These are phyloP conservation scores for Margarornis squamiger DNA, from an alignment of 2,797 vertebrate species.

Conservation along the genomic window DNA sequence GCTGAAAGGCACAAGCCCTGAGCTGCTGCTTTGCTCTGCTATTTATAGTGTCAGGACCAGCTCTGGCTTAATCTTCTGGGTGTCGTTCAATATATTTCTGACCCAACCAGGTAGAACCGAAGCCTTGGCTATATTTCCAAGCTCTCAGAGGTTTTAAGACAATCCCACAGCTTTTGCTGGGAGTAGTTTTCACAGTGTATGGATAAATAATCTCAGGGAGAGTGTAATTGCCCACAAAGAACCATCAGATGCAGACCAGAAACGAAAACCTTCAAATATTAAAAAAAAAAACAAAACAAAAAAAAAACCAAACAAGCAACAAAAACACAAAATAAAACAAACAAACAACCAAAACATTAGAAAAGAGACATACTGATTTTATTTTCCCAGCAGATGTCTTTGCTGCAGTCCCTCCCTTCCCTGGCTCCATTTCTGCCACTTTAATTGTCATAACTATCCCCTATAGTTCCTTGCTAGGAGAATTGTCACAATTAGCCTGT, in stretches of 20 bases:
- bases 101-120: constrained; percentile 24
- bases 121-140: not conserved
- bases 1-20: constrained; percentile 13
- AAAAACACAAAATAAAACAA: not conserved
- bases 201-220: constrained; percentile 20
- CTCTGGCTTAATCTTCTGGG: constrained; percentile 34
- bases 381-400: constrained; percentile 48
- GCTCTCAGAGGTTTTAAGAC: constrained; percentile 21
- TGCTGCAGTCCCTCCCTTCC: not conserved
- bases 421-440: not conserved
- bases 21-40: constrained; percentile 3
- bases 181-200: not conserved
- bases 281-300: not conserved
- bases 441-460: constrained; percentile 46
- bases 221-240: not conserved
- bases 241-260: not conserved
- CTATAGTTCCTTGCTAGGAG: constrained; percentile 31
- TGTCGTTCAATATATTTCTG: constrained; percentile 42
- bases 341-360: not conserved
- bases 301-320: not conserved
- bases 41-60: constrained; percentile 1
- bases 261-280: not conserved
- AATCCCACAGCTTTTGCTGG: not conserved
- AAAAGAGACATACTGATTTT: not conserved
- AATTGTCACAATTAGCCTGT: constrained; percentile 56